Conservation (phyloP, 2,888 invertebrate genomes). For the Eristalis arbustorum region DNA sequence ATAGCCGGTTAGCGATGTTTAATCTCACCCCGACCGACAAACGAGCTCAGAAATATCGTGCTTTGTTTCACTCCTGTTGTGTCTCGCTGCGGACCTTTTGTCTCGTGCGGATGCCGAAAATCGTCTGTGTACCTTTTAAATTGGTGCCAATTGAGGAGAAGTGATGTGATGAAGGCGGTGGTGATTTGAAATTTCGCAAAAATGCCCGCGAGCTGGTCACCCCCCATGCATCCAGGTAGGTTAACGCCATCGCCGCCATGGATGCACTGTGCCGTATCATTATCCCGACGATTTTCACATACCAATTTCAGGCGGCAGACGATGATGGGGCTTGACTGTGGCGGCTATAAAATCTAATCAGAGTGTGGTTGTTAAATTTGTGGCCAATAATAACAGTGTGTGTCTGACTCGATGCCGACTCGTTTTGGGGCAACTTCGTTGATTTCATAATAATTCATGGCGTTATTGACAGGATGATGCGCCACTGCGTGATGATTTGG, state of each 20-base stretch:
- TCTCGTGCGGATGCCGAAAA: conserved; percentile 50
- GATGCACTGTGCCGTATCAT: conserved; percentile 52
- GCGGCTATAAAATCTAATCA: conserved; percentile 68
- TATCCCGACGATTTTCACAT: conserved; percentile 59
- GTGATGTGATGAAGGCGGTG: conserved; percentile 67
- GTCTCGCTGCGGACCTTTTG: conserved; percentile 43
- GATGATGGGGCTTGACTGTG: conserved; percentile 34
- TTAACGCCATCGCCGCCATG: conserved; percentile 37
- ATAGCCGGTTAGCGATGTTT: conserved; percentile 22
- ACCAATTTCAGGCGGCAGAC: conserved; percentile 35
- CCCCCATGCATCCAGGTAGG: conserved; percentile 58
- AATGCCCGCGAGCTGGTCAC: conserved; percentile 59
- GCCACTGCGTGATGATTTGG: not conserved
- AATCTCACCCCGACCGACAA: conserved; percentile 2
- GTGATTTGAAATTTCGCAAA: conserved; percentile 66
- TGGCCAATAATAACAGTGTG: conserved; percentile 69
- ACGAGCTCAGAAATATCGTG: conserved; percentile 18
- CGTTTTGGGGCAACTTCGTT: conserved; percentile 44
- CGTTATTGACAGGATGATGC: conserved; percentile 20
- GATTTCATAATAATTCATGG: conserved; percentile 62
- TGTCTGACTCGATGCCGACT: conserved; percentile 46
- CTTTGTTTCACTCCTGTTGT: conserved; percentile 36
- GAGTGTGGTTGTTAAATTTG: conserved; percentile 68
- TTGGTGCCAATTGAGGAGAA: conserved; percentile 68
- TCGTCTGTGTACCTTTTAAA: conserved; percentile 70